phyloP scores from a whole-genome alignment of 2,113 vertebrate species.

The Pseudopipra pipra region DNA sequence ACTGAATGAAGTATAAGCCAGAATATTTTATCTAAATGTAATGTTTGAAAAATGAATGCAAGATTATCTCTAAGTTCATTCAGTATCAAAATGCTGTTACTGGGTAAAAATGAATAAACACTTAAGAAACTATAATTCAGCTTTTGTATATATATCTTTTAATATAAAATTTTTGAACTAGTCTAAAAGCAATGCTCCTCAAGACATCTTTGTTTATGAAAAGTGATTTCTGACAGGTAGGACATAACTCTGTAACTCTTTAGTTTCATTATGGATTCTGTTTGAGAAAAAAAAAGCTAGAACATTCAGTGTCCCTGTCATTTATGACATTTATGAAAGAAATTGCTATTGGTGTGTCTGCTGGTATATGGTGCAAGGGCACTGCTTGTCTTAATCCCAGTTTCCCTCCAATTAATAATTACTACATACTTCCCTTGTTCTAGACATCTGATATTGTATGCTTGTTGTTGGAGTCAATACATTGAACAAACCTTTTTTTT shows the following conservation, averaged over 20 bases:
- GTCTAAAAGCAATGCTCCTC: not conserved
- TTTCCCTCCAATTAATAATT: not conserved
- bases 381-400: not conserved
- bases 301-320: not conserved
- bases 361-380: not conserved
- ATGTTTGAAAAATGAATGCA: conserved; percentile 3
- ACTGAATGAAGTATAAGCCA: not conserved
- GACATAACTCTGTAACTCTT: not conserved
- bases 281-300: not conserved
- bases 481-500: not conserved
- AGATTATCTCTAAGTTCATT: not conserved
- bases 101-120: not conserved
- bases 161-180: not conserved
- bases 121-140: not conserved
- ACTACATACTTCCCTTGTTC: not conserved
- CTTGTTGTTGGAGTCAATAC: not conserved
- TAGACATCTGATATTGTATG: not conserved
- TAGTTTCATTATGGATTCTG: not conserved
- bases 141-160: not conserved
- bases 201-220: not conserved
- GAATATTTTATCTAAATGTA: conserved; percentile 55
- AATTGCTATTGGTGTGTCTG: not conserved
- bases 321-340: not conserved
- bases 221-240: not conserved
- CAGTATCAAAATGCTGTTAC: not conserved